Base-by-base conservation (phyloP, 2,888 invertebrate species). In the Tuta absoluta region DNA sequence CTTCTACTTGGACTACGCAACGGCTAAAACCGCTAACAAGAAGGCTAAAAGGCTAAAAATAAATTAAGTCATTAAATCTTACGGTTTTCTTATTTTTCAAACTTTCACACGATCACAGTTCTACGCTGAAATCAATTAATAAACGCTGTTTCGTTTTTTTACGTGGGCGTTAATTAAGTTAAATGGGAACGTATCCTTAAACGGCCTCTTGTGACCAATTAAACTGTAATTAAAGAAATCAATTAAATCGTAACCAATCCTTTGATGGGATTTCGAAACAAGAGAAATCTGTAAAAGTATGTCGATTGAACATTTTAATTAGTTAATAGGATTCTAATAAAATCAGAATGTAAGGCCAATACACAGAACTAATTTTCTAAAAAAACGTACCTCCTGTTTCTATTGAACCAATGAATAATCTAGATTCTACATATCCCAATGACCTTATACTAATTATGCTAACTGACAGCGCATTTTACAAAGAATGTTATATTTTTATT, bases 141-240 rank as follows among this genome's bases (percentile, higher is more conserved):
- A 53, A 11, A 33, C 56, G 56, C 28, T n/a, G 33, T n/a, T 53
- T 14, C 19, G 19, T 48, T 23, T 53, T n/a, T 53, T 56, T 33
- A 38, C 45, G 60, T 60, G 41, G 45, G 60, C 14, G 60, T 45
- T 38, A 60, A 60, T 60, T 45, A 60, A 41, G 24, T 45, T 60
- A 49, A 62, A 62, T 37, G 62, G n/a, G 49, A 51, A 51, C 62
- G 37, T 17, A 49, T 62, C 51, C 49, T 62, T 51, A 45, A 60
- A 24, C 24, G 60, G 11, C 24, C 24, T 48, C 48, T 37, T 21
- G 17, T 19, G 51, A 10, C 51, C 62, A 62, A 62, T 62, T 62
- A 49, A 45, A 45, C 10, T 17, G 23, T 38, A 60, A 60, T 60
- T 60, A 48, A 24, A 48, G 23, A 60, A 60, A 45, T 60, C 41